These are phyloP conservation scores for Mesopsocus fuscifrons DNA, from an alignment of 2,888 invertebrate species.

Conservation along the genomic window DNA sequence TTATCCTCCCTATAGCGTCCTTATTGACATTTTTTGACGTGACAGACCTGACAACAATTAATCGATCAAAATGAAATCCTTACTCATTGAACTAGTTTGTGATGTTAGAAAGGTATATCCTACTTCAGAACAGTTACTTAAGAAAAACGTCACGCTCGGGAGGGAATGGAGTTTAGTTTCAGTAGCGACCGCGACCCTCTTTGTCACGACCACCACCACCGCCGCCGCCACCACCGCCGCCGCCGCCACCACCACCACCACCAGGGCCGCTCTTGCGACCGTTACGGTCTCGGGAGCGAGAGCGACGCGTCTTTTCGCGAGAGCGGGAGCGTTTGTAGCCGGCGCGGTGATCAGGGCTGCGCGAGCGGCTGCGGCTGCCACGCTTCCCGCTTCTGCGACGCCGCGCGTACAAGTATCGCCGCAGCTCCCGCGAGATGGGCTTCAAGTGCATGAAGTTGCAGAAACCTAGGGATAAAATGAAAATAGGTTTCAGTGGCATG, in stretches of 20 bases:
- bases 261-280: slow-evolving; percentile 23
- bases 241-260: slow-evolving; percentile 27
- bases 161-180: not conserved
- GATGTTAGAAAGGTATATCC: too few relatives aligned
- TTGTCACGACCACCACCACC: slow-evolving; percentile 20
- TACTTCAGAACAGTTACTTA: too few relatives aligned
- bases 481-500: too few relatives aligned
- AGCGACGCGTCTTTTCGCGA: slow-evolving; percentile 23
- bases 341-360: slow-evolving; percentile 35
- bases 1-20: too few relatives aligned
- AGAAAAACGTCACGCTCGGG: not conserved
- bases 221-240: slow-evolving; percentile 24
- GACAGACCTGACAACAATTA: too few relatives aligned
- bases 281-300: slow-evolving; percentile 17
- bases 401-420: slow-evolving; percentile 44
- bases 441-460: slow-evolving; percentile 99
- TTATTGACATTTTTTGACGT: too few relatives aligned
- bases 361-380: slow-evolving; percentile 45
- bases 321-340: slow-evolving; percentile 23
- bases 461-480: too few relatives aligned
- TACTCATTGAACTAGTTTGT: too few relatives aligned
- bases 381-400: slow-evolving; percentile 20
- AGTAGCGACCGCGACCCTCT: slow-evolving; percentile 26
- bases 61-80: too few relatives aligned
- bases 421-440: slow-evolving; percentile 86